Percentiles rank a stretch among this genome's conserved stretches.
Evolutionary conservation across 2,888 invertebrate species (phyloP).

Genomic region (Agrilus cyanescens): DNA sequence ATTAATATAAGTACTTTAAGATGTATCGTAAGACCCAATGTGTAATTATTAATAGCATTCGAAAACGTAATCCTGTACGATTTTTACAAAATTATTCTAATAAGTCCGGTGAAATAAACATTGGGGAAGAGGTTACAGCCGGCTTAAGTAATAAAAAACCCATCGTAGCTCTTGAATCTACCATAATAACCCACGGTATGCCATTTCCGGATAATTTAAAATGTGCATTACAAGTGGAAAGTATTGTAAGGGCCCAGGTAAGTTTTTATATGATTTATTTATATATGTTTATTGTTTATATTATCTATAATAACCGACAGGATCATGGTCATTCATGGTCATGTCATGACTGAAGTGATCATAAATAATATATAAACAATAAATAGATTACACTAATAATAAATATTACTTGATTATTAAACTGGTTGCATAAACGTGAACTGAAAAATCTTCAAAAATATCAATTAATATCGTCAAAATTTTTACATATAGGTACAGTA

Average conservation of each 20-base stretch:
- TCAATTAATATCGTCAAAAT: too few species aligned
- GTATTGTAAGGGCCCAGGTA: slow-evolving; percentile 59
- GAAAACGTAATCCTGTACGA: background rate
- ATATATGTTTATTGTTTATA: too few species aligned
- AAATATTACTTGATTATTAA: too few species aligned
- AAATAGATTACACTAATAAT: too few species aligned
- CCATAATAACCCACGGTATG: slow-evolving; percentile 98
- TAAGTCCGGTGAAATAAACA: slow-evolving; percentile 22
- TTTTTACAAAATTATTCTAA: background rate
- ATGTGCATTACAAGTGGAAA: slow-evolving; percentile 74
- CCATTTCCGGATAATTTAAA: slow-evolving; percentile 83
- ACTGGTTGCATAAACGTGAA: too few species aligned
- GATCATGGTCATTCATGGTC: too few species aligned
- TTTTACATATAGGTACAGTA: too few species aligned
- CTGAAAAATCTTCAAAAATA: too few species aligned
- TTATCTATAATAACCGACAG: too few species aligned
- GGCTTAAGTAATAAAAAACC: slow-evolving; percentile 51
- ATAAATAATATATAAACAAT: too few species aligned
- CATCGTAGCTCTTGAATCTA: slow-evolving; percentile 91
- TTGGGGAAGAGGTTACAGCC: slow-evolving; percentile 54
- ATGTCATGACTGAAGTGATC: too few species aligned
- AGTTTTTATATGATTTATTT: slow-evolving; percentile 12
- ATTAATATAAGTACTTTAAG: too few species aligned
- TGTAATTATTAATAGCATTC: background rate
- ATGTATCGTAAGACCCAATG: background rate